Conservation (phyloP, 2,888 invertebrate species). For the Ichneumoninae sp. region DNA sequence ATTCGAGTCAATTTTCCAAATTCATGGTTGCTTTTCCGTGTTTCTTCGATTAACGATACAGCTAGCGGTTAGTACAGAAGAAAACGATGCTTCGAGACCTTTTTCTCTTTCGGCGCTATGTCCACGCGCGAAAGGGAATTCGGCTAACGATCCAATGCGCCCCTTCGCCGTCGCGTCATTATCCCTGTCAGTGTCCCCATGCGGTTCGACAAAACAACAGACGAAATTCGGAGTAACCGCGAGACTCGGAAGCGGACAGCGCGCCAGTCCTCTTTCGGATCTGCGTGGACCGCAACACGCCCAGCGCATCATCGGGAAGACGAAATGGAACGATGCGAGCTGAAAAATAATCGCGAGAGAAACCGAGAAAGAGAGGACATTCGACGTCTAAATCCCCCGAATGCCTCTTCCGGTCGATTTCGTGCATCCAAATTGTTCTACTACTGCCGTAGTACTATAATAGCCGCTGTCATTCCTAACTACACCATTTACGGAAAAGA, state of each 20-base stretch:
- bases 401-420: slow-evolving; percentile 63
- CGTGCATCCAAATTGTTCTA: slow-evolving; percentile 45
- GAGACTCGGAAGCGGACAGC: slow-evolving; percentile 27
- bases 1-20: slow-evolving; percentile 64
- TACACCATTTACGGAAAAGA: slow-evolving; percentile 38
- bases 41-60: slow-evolving; percentile 40
- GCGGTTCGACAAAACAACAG: slow-evolving; percentile 72
- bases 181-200: slow-evolving; percentile 73
- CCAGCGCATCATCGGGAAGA: slow-evolving; percentile 29
- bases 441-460: slow-evolving; percentile 36
- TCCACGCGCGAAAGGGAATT: slow-evolving; percentile 66
- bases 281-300: slow-evolving; percentile 59
- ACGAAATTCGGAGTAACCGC: slow-evolving; percentile 67
- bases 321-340: slow-evolving; percentile 48
- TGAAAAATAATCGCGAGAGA: slow-evolving; percentile 44
- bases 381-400: slow-evolving; percentile 69
- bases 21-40: slow-evolving; percentile 54
- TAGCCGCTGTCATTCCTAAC: slow-evolving; percentile 37
- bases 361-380: slow-evolving; percentile 43
- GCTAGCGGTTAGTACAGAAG: slow-evolving; percentile 28
- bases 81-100: slow-evolving; percentile 58
- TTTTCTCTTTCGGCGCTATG: slow-evolving; percentile 49
- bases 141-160: slow-evolving; percentile 67
- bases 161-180: slow-evolving; percentile 65
- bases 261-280: slow-evolving; percentile 48